These are phyloP conservation scores for Ectemnius lituratus DNA, from an alignment of 2,888 invertebrate species.

Conservation along the genomic window DNA sequence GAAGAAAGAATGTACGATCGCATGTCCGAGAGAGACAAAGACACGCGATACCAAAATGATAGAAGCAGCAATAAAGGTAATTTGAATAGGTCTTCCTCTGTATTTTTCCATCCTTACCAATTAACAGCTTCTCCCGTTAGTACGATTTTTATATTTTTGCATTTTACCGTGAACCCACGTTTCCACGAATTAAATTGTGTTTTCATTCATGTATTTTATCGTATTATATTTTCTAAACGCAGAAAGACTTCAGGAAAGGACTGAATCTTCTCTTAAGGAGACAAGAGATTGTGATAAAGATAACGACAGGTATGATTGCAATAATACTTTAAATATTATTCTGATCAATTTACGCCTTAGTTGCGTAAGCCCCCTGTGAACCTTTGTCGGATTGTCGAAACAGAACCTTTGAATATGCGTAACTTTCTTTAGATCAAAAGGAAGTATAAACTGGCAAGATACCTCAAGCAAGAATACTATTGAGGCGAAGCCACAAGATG, in stretches of 20 bases:
- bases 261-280: constrained; percentile 72
- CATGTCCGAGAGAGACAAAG: constrained; percentile 63
- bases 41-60: constrained; percentile 47
- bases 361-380: not conserved
- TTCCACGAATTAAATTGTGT: not conserved
- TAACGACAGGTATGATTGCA: constrained; percentile 71
- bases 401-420: constrained; percentile 58
- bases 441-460: constrained; percentile 71
- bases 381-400: constrained; percentile 11
- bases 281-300: constrained; percentile 69
- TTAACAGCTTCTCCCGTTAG: not conserved
- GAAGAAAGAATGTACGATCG: constrained; percentile 39
- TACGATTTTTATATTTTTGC: not conserved
- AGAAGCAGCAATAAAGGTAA: constrained; percentile 60
- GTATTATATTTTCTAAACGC: constrained; percentile 51
- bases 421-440: constrained; percentile 74
- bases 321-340: constrained; percentile 19
- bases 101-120: not conserved
- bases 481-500: constrained; percentile 62
- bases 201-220: constrained; percentile 10
- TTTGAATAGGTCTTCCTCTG: constrained; percentile 19
- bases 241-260: constrained; percentile 72
- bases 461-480: constrained; percentile 54
- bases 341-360: constrained; percentile 6
- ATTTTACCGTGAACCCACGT: constrained; percentile 1